Evolutionary conservation across 2,113 vertebrate genomes (phyloP).

Genomic region (Onychostoma macrolepis): DNA sequence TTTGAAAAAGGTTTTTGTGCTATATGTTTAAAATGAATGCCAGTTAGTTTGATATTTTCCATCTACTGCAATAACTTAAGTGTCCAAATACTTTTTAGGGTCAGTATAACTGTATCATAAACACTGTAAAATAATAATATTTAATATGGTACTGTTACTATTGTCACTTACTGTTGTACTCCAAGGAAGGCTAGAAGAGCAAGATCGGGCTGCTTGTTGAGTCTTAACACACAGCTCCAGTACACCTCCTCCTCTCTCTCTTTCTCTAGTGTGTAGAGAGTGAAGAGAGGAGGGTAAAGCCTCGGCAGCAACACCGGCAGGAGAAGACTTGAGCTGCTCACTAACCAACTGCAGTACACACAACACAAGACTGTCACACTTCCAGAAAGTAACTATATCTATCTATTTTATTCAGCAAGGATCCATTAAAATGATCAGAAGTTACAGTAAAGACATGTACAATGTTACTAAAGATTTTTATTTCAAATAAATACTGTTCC

Average conservation of each 20-base stretch:
- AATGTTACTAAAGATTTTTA: too few relatives aligned
- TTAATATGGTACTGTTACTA: background rate
- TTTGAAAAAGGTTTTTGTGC: too few relatives aligned
- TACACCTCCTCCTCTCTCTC: slow-evolving; percentile 89
- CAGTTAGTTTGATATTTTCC: too few relatives aligned
- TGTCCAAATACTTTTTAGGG: background rate
- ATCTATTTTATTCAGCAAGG: background rate
- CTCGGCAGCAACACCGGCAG: slow-evolving; percentile 90
- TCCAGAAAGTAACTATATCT: background rate
- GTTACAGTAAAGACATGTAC: too few relatives aligned
- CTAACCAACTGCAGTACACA: slow-evolving; percentile 75
- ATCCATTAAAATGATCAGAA: too few relatives aligned
- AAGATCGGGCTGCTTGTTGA: slow-evolving; percentile 91
- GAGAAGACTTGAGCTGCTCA: slow-evolving; percentile 88
- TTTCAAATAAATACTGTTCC: too few relatives aligned
- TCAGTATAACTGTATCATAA: background rate
- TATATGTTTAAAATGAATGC: too few relatives aligned
- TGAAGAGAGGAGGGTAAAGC: slow-evolving; percentile 94
- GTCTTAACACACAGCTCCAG: slow-evolving; percentile 88
- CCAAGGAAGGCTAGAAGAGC: slow-evolving; percentile 90
- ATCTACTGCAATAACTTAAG: too few relatives aligned
- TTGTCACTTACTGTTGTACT: slow-evolving; percentile 83
- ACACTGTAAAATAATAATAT: background rate
- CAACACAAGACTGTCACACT: slow-evolving; percentile 11
- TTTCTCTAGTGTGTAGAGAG: slow-evolving; percentile 89